Evolutionary conservation across 2,888 invertebrate genomes (phyloP), one percentile per base, ranked within the genome.

Genomic region (Caenorhabditis uteleia): DNA sequence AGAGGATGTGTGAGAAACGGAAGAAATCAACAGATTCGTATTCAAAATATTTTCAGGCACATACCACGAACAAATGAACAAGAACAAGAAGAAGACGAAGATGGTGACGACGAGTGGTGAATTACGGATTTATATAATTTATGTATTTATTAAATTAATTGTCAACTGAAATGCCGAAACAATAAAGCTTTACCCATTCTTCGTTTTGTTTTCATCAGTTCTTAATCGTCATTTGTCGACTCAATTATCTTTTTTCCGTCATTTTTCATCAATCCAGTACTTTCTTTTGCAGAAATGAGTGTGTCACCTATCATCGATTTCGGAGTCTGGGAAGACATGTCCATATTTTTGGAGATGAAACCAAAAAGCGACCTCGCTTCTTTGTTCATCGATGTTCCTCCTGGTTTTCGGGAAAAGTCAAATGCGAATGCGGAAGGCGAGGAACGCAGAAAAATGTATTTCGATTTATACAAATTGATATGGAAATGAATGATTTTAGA

Each of bases 351-450:
- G 34, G 68, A 68, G 75, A 42, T 74, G 61, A 79, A 79, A 45
- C 78, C 79, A 26, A 53, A 72, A 6, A 54, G 44, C 21, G 74
- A 75, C 14, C 39, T 67, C 20, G 79, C 78, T 1, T 74, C 74
- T n/a, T 43, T 71, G 38, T 71, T 77, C 50, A 59, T 78, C 33
- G 75, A 75, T 43, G 73, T 74, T 38, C 73, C 78, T 20, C 70
- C 66, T 6, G 55, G 46, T 16, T 55, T 57, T 20, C 44, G 57
- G 12, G 64, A 64, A 21, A 68, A 69, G 38, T 38, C 23, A 29
- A 18, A 34, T 2, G 51, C 23, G 10, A 45, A 42, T 2, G 42
- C 16, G 25, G 49, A 54, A 18, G 57, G 55, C 36, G 54, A 55
- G 21, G 48, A 42, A 18, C 36, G 26, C n/a, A 53, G 27, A n/a